These are phyloP conservation scores for Eledona agricola DNA, from an alignment of 2,888 invertebrate species.

Conservation along the genomic window DNA sequence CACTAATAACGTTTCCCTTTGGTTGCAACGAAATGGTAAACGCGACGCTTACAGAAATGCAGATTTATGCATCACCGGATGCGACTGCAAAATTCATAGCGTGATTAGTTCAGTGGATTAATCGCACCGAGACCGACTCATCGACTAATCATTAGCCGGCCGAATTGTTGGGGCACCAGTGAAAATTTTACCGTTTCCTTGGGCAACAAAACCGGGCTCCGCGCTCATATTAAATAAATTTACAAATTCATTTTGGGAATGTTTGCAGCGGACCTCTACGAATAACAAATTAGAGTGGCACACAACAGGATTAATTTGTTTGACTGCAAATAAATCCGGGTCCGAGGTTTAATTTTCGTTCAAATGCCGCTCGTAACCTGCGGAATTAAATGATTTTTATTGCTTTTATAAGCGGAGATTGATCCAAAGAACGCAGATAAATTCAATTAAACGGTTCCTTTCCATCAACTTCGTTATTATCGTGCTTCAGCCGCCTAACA, in stretches of 20 bases:
- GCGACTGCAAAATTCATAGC: slow-evolving; percentile 17
- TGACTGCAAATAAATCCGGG: not conserved
- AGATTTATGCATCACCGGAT: slow-evolving; percentile 14
- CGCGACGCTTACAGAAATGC: slow-evolving; percentile 17
- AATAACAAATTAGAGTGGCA: slow-evolving; percentile 16
- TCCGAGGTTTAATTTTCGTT: not conserved
- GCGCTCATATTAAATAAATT: slow-evolving; percentile 17
- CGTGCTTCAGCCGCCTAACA: not conserved
- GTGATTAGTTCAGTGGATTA: slow-evolving; percentile 17
- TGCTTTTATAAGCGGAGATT: not conserved
- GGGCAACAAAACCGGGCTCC: not conserved
- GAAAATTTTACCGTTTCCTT: slow-evolving; percentile 9
- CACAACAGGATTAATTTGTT: slow-evolving; percentile 16
- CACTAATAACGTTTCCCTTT: slow-evolving; percentile 17
- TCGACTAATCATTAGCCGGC: slow-evolving; percentile 26
- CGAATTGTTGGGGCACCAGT: no score
- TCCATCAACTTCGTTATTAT: not conserved
- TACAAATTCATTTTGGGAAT: slow-evolving; percentile 14
- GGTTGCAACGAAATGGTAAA: slow-evolving; percentile 22
- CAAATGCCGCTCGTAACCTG: no score
- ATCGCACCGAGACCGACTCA: slow-evolving; percentile 16
- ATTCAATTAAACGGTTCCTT: slow-evolving; percentile 1
- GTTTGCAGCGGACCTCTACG: slow-evolving; percentile 1
- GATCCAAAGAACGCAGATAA: not conserved
- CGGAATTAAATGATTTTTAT: not conserved